Evolutionary conservation across 92 coral and sea anemone species (phyloP).

Genomic region (Palythoa heliodiscus): DNA sequence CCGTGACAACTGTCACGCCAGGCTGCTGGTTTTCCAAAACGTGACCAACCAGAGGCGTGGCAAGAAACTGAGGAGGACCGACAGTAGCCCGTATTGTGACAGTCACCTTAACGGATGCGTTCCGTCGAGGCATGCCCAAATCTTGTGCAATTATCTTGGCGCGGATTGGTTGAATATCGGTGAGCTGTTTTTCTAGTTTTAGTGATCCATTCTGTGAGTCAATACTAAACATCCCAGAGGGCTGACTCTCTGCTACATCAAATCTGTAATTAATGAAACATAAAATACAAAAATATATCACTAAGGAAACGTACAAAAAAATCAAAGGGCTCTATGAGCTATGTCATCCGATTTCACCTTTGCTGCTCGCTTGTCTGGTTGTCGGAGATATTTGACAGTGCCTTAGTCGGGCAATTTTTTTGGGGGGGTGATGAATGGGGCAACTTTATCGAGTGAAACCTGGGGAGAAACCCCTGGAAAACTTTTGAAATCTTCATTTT

Average conservation of each 20-base stretch:
- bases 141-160: conserved; percentile 86
- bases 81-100: conserved; percentile 57
- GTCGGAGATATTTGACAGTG: too few species aligned
- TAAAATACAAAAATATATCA: background rate
- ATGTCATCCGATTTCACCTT: too few species aligned
- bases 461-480: too few species aligned
- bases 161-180: conserved; percentile 61
- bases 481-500: too few species aligned
- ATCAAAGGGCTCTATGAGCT: too few species aligned
- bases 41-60: conserved; percentile 54
- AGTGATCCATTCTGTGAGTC: conserved; percentile 64
- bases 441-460: too few species aligned
- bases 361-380: too few species aligned
- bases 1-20: conserved; percentile 63
- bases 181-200: conserved; percentile 53
- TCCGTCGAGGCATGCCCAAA: conserved; percentile 68
- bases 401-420: too few species aligned
- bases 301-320: background rate
- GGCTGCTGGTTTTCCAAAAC: conserved; percentile 69
- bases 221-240: conserved; percentile 53
- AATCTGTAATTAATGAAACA: conserved; percentile 44
- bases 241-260: conserved; percentile 62
- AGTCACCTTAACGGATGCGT: conserved; percentile 61
- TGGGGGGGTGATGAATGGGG: too few species aligned
- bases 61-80: conserved; percentile 90